A percentile compares a stretch with the other conserved stretches of the same genome.
phyloP scores from a whole-genome alignment of 2,888 invertebrate species.

The Vesta saturnalis region DNA sequence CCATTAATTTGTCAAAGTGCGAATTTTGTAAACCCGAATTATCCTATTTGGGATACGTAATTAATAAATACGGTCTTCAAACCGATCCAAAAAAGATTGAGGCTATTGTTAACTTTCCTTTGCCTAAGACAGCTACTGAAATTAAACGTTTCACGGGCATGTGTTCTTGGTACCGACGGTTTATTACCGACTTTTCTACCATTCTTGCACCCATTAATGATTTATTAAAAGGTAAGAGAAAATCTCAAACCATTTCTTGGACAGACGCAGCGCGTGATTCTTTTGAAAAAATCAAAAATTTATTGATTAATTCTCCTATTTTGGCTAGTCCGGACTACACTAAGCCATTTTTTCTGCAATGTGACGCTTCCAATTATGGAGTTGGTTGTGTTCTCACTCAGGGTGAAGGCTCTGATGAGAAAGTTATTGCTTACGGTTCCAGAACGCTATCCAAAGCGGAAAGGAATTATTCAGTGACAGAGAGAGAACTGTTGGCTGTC shows the following conservation, averaged over 20 bases:
- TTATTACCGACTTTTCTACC: background rate
- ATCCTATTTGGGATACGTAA: slow-evolving; percentile 36
- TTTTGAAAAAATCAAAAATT: no score
- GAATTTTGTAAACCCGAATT: slow-evolving; percentile 40
- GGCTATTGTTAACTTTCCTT: slow-evolving; percentile 36
- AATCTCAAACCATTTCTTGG: background rate
- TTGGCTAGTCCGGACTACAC: no score
- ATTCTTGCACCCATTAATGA: background rate
- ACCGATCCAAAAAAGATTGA: slow-evolving; percentile 36
- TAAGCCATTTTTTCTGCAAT: no score
- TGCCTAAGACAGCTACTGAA: slow-evolving; percentile 37
- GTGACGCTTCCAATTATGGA: background rate
- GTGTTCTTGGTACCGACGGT: background rate
- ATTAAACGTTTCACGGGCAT: slow-evolving; percentile 6
- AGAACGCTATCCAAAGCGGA: slow-evolving; percentile 19
- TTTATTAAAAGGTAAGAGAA: slow-evolving; percentile 1
- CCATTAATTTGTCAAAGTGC: no score
- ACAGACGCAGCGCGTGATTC: no score
- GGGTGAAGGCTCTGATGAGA: background rate
- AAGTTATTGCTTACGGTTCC: slow-evolving; percentile 23
- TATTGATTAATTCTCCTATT: no score
- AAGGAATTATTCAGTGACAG: slow-evolving; percentile 16
- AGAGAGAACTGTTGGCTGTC: background rate
- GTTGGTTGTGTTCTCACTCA: slow-evolving; percentile 4
- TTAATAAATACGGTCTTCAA: slow-evolving; percentile 37